Base-by-base conservation (phyloP, 2,888 invertebrate genomes). In the Lepidochrysops patricia region DNA sequence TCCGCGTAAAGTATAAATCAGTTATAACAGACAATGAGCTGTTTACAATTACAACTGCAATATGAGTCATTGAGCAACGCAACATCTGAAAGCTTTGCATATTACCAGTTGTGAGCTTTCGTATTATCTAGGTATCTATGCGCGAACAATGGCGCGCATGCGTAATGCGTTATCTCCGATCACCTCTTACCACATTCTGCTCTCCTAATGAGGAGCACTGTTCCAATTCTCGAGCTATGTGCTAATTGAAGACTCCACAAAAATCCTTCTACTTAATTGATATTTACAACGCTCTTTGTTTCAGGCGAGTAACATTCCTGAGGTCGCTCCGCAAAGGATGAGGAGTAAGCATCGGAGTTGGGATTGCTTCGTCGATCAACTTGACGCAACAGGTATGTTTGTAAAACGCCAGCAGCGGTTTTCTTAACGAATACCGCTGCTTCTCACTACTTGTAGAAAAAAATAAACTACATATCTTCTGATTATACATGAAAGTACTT, bases 161-260 rank as follows among this genome's bases (percentile, higher is more conserved):
- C 88, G 88, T 86, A 86, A 83, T 83, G 81, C 79, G 82, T 87
- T 89, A 89, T 88, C 88, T 79, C 68, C 74, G 75, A 87, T 87
- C 84, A 70, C 74, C 77, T 83, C 80, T 87, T 86, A 79, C 85
- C 75, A 83, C 83, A 86, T 80, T 76, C 74, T 80, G 79, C 77
- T 76, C 79, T 79, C 84, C 82, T 88, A 88, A 88, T 88, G 86
- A 87, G 84, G 74, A 82, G 72, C 73, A 72, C 67, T 74, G 82
- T 79, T 81, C 87, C 74, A 84, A 75, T 82, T 85, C 77, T 70
- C 73, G 66, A 65, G 68, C 67, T 69, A 78, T 71, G 76, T 79
- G 80, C 75, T 84, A 84, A 84, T 83, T 82, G 79, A 79, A 80
- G 72, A 71, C 71, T 62, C 64, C 65, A 67, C 61, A 64, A 72